A percentile compares a stretch with the other conserved stretches of the same genome.
phyloP scores from a whole-genome alignment of 2,888 invertebrate species.

The Lepas anatifera region DNA sequence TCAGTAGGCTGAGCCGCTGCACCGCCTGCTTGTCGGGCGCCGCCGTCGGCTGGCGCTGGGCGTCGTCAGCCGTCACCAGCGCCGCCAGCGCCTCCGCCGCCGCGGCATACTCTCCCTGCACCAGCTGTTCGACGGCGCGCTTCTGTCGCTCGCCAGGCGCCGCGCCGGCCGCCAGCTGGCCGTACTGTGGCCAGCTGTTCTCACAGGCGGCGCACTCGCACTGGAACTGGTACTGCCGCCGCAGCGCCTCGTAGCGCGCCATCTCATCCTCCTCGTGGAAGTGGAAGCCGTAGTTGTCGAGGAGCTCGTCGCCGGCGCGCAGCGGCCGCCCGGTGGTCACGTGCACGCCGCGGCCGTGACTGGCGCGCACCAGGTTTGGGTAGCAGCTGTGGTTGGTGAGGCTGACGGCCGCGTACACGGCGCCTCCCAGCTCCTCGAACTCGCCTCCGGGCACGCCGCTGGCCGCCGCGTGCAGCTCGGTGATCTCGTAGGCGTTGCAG shows the following conservation, averaged over 20 bases:
- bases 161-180: slow-evolving; percentile 14
- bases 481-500: slow-evolving; percentile 41
- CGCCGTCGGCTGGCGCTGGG: background rate
- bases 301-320: slow-evolving; percentile 34
- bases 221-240: slow-evolving; percentile 36
- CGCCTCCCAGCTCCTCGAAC: slow-evolving; percentile 35
- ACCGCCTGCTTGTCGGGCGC: slow-evolving; percentile 6
- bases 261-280: slow-evolving; percentile 32
- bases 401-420: slow-evolving; percentile 38
- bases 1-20: background rate
- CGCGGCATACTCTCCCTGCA: background rate
- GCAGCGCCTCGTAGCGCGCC: slow-evolving; percentile 32
- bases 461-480: slow-evolving; percentile 29
- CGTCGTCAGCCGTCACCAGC: background rate
- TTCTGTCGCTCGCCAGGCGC: background rate
- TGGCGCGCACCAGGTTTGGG: slow-evolving; percentile 37
- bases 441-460: slow-evolving; percentile 27
- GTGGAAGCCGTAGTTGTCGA: slow-evolving; percentile 40
- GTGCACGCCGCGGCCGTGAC: slow-evolving; percentile 24
- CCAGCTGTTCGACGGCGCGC: slow-evolving; percentile 1
- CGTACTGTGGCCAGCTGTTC: slow-evolving; percentile 32
- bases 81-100: background rate
- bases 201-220: slow-evolving; percentile 37
- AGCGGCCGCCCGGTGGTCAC: slow-evolving; percentile 27
- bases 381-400: slow-evolving; percentile 40